These are phyloP conservation scores for Drosophila subpulchrella DNA, from an alignment of 1,140 invertebrate genomes.

Conservation along the genomic window DNA sequence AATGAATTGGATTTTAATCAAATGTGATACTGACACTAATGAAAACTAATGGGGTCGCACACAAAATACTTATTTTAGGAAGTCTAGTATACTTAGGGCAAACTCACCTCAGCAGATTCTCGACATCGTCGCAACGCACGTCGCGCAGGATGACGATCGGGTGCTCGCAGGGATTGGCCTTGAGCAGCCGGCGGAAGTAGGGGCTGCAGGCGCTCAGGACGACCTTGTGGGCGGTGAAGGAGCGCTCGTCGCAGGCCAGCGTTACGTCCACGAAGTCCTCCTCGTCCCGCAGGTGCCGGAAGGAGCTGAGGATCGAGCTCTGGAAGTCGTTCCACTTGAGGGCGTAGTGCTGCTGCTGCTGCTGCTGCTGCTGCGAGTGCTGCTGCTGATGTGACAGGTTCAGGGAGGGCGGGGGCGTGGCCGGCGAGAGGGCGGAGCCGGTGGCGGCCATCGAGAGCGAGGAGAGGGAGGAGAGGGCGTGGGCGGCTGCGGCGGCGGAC, in stretches of 20 bases:
- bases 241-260: slow-evolving; percentile 94
- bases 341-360: slow-evolving; percentile 91
- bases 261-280: slow-evolving; percentile 97
- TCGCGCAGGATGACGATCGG: slow-evolving; percentile 96
- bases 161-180: slow-evolving; percentile 96
- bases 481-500: slow-evolving; percentile 50
- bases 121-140: slow-evolving; percentile 94
- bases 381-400: slow-evolving; percentile 86
- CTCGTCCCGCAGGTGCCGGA: slow-evolving; percentile 92
- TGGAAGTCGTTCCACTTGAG: slow-evolving; percentile 97
- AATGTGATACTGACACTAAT: too few species aligned
- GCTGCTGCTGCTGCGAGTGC: slow-evolving; percentile 10
- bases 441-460: slow-evolving; percentile 64
- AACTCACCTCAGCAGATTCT: slow-evolving; percentile 91
- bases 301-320: slow-evolving; percentile 93
- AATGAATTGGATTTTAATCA: too few species aligned
- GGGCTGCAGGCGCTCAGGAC: slow-evolving; percentile 96
- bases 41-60: too few species aligned
- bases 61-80: too few species aligned
- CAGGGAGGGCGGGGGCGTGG: slow-evolving; percentile 51
- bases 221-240: slow-evolving; percentile 95
- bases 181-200: slow-evolving; percentile 94
- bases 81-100: too few species aligned
- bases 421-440: slow-evolving; percentile 64
- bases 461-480: slow-evolving; percentile 53